phyloP scores from a whole-genome alignment of 2,113 vertebrate genomes.

The Archilochus colubris region DNA sequence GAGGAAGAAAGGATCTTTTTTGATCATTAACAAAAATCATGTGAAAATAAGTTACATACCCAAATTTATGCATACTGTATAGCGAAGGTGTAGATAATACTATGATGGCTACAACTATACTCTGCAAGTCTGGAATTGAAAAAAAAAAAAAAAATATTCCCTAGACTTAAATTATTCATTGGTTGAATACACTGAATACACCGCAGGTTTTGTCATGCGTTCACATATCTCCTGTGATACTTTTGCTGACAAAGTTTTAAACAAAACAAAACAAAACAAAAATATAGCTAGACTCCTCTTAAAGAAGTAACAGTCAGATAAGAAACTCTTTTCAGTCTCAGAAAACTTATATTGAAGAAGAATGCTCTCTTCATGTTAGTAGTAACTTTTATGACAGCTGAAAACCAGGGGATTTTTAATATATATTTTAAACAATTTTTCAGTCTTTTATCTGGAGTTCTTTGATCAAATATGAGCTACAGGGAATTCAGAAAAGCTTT shows the following conservation, averaged over 20 bases:
- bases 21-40: not conserved
- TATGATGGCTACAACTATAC: not conserved
- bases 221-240: constrained; percentile 42
- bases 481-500: constrained; percentile 41
- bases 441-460: constrained; percentile 34
- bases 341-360: not conserved
- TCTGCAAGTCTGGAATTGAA: not conserved
- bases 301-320: constrained; percentile 35
- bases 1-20: not conserved
- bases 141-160: not conserved
- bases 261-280: constrained; percentile 43
- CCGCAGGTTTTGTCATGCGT: constrained; percentile 26
- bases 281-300: constrained; percentile 2
- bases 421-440: constrained; percentile 37
- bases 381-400: constrained; percentile 11
- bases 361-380: not conserved
- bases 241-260: constrained; percentile 38
- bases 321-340: not conserved
- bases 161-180: constrained; percentile 46
- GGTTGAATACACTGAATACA: constrained; percentile 42
- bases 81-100: not conserved
- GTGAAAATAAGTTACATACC: constrained; percentile 38
- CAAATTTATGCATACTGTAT: not conserved
- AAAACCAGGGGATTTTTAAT: constrained; percentile 34
- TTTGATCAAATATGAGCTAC: constrained; percentile 47